Evolutionary conservation across 2,797 vertebrate genomes (phyloP).

Genomic region (Macropus fuliginosus): DNA sequence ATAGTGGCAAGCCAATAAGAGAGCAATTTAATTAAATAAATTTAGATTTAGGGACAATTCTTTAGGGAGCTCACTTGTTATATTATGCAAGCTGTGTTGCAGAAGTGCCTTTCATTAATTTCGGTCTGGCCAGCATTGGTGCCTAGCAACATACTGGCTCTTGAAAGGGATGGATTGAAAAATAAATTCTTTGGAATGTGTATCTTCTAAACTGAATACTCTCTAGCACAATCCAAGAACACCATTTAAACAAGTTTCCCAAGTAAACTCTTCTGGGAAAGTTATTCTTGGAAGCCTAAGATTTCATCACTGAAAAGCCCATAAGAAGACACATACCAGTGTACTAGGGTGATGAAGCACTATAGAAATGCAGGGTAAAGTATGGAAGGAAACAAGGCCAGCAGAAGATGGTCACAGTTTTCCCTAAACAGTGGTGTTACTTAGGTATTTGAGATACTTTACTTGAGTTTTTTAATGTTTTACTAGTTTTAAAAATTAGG

Average conservation of each 20-base stretch:
- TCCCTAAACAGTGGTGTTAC: slow-evolving; percentile 16
- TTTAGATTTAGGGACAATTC: not conserved
- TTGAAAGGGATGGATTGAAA: slow-evolving; percentile 48
- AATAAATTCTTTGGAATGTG: slow-evolving; percentile 31
- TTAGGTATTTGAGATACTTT: slow-evolving; percentile 44
- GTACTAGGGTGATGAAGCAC: slow-evolving; percentile 32
- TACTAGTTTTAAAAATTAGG: slow-evolving; percentile 24
- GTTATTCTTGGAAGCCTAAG: slow-evolving; percentile 18
- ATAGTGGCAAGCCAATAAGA: slow-evolving; percentile 9
- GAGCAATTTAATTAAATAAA: slow-evolving; percentile 24
- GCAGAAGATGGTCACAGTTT: slow-evolving; percentile 44
- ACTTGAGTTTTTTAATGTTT: slow-evolving; percentile 30
- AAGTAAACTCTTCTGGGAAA: slow-evolving; percentile 37
- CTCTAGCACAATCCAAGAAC: slow-evolving; percentile 33
- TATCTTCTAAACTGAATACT: slow-evolving; percentile 31
- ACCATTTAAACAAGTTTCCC: slow-evolving; percentile 52
- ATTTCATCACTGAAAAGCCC: slow-evolving; percentile 7
- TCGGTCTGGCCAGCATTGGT: slow-evolving; percentile 30
- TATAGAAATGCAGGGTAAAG: slow-evolving; percentile 40
- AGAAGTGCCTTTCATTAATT: slow-evolving; percentile 39
- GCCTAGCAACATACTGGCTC: slow-evolving; percentile 44
- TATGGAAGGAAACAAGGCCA: slow-evolving; percentile 17
- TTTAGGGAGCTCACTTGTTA: slow-evolving; percentile 46
- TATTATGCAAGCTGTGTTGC: slow-evolving; percentile 1
- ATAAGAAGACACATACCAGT: not conserved